phyloP scores from a whole-genome alignment of 2,888 invertebrate genomes.

The Coecobrya sp. region DNA sequence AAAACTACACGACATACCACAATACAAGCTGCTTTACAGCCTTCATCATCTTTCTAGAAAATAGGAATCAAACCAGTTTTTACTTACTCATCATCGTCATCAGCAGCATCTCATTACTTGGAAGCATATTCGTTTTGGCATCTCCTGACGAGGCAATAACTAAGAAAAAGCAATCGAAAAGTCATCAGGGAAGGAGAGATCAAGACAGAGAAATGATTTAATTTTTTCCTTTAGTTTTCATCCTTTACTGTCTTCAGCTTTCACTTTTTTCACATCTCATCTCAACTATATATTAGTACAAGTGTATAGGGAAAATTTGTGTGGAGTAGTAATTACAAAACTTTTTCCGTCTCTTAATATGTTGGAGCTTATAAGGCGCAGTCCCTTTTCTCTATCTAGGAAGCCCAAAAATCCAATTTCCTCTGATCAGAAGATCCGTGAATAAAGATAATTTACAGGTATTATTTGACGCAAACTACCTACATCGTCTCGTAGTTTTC shows the following conservation, averaged over 20 bases:
- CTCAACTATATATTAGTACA: background rate
- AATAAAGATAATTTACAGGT: conserved; percentile 55
- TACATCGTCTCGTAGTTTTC: background rate
- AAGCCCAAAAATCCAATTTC: conserved; percentile 4
- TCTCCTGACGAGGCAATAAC: conserved; percentile 51
- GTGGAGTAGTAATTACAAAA: conserved; percentile 68
- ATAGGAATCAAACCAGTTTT: background rate
- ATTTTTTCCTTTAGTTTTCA: conserved; percentile 45
- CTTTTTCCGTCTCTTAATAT: conserved; percentile 50
- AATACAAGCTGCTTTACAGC: background rate
- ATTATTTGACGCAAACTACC: conserved; percentile 16
- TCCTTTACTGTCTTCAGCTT: conserved; percentile 38
- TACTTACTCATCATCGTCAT: conserved; percentile 44
- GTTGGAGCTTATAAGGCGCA: background rate
- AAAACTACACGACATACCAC: background rate
- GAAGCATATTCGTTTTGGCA: background rate
- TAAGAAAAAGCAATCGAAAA: conserved; percentile 66
- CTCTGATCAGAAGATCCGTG: conserved; percentile 22
- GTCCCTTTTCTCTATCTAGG: background rate
- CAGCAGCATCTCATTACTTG: conserved; percentile 48
- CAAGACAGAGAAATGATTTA: conserved; percentile 62
- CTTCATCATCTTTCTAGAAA: conserved; percentile 4
- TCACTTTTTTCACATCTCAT: conserved; percentile 32
- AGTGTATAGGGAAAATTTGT: background rate
- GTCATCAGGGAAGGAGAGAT: conserved; percentile 58